phyloP scores from a whole-genome alignment of 2,888 invertebrate genomes.

The Chrysopilus asiliformis region DNA sequence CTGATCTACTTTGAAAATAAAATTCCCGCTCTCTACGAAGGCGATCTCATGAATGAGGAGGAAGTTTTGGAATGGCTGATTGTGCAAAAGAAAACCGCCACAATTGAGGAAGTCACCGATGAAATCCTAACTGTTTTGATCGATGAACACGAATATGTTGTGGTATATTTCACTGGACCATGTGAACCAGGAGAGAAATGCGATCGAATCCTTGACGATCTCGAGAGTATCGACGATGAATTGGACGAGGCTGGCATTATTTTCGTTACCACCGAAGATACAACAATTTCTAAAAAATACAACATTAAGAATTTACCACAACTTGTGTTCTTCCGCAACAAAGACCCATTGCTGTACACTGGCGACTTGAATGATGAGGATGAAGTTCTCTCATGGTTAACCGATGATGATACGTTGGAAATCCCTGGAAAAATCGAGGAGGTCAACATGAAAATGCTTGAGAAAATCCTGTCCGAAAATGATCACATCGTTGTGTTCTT shows the following conservation, averaged over 20 bases:
- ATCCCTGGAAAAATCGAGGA: slow-evolving; percentile 89
- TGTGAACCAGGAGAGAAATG: slow-evolving; percentile 81
- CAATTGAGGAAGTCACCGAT: slow-evolving; percentile 88
- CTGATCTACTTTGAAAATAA: slow-evolving; percentile 83
- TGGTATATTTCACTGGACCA: slow-evolving; percentile 84
- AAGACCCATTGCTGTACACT: slow-evolving; percentile 70
- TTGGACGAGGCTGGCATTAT: slow-evolving; percentile 85
- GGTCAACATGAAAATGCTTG: slow-evolving; percentile 79
- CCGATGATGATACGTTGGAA: slow-evolving; percentile 79
- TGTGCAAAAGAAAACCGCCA: slow-evolving; percentile 76
- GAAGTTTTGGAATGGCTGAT: slow-evolving; percentile 76
- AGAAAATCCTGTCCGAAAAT: slow-evolving; percentile 75
- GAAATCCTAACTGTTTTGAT: slow-evolving; percentile 76
- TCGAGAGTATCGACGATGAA: slow-evolving; percentile 88
- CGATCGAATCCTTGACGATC: slow-evolving; percentile 67
- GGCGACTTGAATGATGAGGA: slow-evolving; percentile 85
- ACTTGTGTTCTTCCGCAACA: slow-evolving; percentile 81
- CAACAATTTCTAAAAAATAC: slow-evolving; percentile 64
- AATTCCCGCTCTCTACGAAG: slow-evolving; percentile 83
- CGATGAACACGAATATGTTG: slow-evolving; percentile 83
- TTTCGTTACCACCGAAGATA: slow-evolving; percentile 85
- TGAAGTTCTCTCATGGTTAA: slow-evolving; percentile 81
- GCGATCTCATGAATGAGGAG: slow-evolving; percentile 82
- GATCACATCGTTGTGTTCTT: slow-evolving; percentile 86
- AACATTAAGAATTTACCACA: slow-evolving; percentile 75